Evolutionary conservation across 1,140 invertebrate genomes (phyloP), one percentile per base, ranked within the genome.

Genomic region (Leptopilina boulardi): DNA sequence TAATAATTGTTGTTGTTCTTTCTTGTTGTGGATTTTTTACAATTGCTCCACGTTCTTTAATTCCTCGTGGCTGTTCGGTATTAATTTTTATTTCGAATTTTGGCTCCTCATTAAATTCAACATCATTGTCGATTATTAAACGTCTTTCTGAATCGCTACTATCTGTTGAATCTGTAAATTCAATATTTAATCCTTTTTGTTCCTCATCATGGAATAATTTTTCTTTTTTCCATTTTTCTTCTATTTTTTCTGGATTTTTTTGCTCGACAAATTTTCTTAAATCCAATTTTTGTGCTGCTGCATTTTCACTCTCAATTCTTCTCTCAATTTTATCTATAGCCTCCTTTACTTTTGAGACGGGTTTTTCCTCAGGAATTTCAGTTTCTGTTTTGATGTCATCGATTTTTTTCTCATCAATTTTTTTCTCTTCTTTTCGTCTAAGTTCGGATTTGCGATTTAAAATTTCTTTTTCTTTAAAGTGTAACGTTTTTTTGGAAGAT

Each of bases 71-170:
- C n/a, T n/a, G n/a, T n/a, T 59, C 77, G 1, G 41, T n/a, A 3
- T 59, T 82, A 59, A 11, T 2, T 34, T 74, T 56, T 2, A 47
- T 54, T 74, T 87, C 82, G 42, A 87, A 85, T 70, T 80, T 81
- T 2, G 82, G 76, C 0, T 87, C 83, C 18, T 89, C 88, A 9
- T 82, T 82, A 5, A 85, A 83, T 11, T 91, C 89, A 0, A 66
- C n/a, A 44, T 89, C 89, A 47, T 90, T 91, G 38, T 91, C 89
- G n/a, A 94, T 94, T 2, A 93, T 90, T 30, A 94, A 92, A 81
- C 94, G 92, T 78, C 93, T 92, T 83, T 95, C 95, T 0, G 94
- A 95, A 85, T 96, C 95, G 74, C 94, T 95, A 77, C 94, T 95
- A 79, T 96, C 95, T 1, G 90, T 91, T 0, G 92, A 93, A 75